Conservation (phyloP, 2,888 invertebrate genomes). For the Drosophila pseudotakahashii region DNA sequence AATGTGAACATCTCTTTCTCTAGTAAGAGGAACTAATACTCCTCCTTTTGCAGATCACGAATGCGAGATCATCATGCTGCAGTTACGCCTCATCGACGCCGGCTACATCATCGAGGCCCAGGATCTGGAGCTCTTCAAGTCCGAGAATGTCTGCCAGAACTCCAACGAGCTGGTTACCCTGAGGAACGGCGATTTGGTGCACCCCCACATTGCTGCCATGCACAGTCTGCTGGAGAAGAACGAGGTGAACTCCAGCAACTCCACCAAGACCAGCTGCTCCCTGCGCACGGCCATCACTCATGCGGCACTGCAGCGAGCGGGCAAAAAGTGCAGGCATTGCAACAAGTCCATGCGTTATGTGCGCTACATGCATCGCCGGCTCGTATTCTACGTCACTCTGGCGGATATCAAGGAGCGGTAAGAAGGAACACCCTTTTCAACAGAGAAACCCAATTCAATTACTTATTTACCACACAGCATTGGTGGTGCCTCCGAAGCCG, state of each 20-base stretch:
- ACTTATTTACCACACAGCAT: slow-evolving; percentile 31
- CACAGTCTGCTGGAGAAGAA: slow-evolving; percentile 82
- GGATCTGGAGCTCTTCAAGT: slow-evolving; percentile 86
- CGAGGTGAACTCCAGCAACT: slow-evolving; percentile 42
- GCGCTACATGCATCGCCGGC: slow-evolving; percentile 78
- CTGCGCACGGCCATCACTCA: slow-evolving; percentile 80
- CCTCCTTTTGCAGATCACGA: slow-evolving; percentile 79
- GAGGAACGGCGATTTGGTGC: slow-evolving; percentile 81
- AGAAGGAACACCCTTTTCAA: not conserved
- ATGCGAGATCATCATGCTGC: slow-evolving; percentile 83
- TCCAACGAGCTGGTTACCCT: slow-evolving; percentile 69
- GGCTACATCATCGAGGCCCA: slow-evolving; percentile 91
- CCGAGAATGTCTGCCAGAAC: slow-evolving; percentile 79
- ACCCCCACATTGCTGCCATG: slow-evolving; percentile 85
- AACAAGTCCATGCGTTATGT: slow-evolving; percentile 71
- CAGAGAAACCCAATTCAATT: not conserved
- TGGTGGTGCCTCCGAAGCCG: slow-evolving; percentile 51
- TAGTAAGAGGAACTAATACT: slow-evolving; percentile 36
- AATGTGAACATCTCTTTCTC: slow-evolving; percentile 36
- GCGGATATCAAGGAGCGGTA: slow-evolving; percentile 77
- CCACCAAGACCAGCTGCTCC: slow-evolving; percentile 81
- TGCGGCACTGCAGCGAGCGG: slow-evolving; percentile 71
- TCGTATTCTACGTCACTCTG: slow-evolving; percentile 78
- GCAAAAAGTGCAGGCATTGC: slow-evolving; percentile 81
- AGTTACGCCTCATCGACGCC: slow-evolving; percentile 90